phyloP scores from a whole-genome alignment of 1,140 invertebrate genomes.

The Eufriesea mexicana region DNA sequence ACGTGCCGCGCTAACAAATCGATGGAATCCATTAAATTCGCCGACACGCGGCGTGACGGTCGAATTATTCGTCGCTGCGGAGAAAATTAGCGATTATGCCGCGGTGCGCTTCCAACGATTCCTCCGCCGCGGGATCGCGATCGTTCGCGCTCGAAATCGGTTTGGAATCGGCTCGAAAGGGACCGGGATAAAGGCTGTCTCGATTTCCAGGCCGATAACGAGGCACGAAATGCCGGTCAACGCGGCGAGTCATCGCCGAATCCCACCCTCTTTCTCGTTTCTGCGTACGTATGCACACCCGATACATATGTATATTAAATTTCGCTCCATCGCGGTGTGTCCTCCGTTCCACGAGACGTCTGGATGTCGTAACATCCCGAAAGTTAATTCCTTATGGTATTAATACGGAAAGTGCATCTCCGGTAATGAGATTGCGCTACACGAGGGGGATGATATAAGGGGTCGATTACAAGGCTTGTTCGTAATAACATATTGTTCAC shows the following conservation, averaged over 20 bases:
- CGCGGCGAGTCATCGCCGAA: background rate
- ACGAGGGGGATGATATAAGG: constrained; percentile 74
- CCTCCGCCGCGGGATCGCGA: background rate
- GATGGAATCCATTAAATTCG: constrained; percentile 43
- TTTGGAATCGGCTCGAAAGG: background rate
- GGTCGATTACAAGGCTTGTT: constrained; percentile 74
- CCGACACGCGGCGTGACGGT: background rate
- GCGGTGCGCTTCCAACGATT: constrained; percentile 5
- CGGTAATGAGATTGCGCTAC: constrained; percentile 80
- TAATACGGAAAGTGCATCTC: constrained; percentile 79
- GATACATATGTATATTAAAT: background rate
- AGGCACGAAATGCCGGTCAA: background rate
- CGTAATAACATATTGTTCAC: constrained; percentile 75
- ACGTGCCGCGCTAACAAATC: constrained; percentile 34
- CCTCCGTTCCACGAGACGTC: constrained; percentile 74
- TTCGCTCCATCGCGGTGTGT: background rate
- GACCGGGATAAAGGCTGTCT: background rate
- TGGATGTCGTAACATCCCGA: constrained; percentile 75
- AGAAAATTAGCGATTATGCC: constrained; percentile 38
- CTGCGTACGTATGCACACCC: background rate
- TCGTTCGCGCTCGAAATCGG: background rate
- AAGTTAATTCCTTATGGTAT: constrained; percentile 80
- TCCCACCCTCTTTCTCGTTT: background rate
- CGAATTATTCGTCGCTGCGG: constrained; percentile 34
- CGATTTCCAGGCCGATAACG: background rate